Percentiles rank a stretch among this genome's conserved stretches.
Evolutionary conservation across 2,888 invertebrate species (phyloP).

Genomic region (Apamea sordens): DNA sequence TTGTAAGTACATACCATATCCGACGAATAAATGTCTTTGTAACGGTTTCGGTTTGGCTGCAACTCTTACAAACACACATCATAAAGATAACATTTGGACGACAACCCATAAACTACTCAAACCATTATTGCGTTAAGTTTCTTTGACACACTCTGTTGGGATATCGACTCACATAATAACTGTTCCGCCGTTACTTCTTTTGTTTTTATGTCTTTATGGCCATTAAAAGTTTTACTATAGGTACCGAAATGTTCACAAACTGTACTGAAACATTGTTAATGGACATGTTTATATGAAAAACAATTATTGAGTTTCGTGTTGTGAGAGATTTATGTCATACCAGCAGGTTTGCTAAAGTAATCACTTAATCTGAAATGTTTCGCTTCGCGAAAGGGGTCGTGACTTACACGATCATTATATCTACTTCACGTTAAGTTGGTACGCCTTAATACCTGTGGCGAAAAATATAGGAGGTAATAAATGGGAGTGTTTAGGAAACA

Average conservation of each 20-base stretch:
- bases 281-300: background rate
- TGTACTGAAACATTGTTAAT: background rate
- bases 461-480: background rate
- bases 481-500: background rate
- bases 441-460: background rate
- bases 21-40: too few relatives aligned
- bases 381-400: too few relatives aligned
- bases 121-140: slow-evolving; percentile 7
- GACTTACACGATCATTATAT: too few relatives aligned
- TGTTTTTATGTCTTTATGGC: slow-evolving; percentile 7
- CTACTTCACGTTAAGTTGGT: background rate
- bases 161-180: slow-evolving; percentile 14
- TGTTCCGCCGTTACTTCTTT: background rate
- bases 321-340: background rate
- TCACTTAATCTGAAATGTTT: too few relatives aligned
- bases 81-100: background rate
- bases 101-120: slow-evolving; percentile 1
- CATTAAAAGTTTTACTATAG: background rate
- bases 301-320: background rate
- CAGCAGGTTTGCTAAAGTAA: background rate
- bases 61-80: background rate
- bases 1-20: too few relatives aligned
- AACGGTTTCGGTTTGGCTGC: too few relatives aligned
- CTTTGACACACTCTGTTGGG: slow-evolving; percentile 1
- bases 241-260: slow-evolving; percentile 5